These are phyloP conservation scores for Mactra quadrangularis DNA, from an alignment of 1,140 invertebrate species.

Conservation along the genomic window DNA sequence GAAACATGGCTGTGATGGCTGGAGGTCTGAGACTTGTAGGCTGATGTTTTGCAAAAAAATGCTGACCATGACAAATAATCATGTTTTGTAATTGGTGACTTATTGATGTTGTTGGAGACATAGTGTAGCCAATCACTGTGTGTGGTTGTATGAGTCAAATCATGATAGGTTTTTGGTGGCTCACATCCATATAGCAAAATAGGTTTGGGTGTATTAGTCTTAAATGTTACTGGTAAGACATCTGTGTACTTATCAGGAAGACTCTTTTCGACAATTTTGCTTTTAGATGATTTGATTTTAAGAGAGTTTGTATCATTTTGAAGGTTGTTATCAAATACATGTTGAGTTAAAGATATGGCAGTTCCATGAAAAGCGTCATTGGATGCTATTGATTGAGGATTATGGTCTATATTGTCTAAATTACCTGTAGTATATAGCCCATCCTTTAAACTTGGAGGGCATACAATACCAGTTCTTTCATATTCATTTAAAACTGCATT, in stretches of 20 bases:
- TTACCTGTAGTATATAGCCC: slow-evolving; percentile 7
- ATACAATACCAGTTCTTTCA: slow-evolving; percentile 48
- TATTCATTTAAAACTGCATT: slow-evolving; percentile 38
- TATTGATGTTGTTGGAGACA: not conserved
- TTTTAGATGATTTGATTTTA: not conserved
- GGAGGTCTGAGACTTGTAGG: not conserved
- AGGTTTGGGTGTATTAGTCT: not conserved
- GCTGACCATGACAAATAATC: not conserved
- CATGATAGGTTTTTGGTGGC: not conserved
- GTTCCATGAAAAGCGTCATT: slow-evolving; percentile 69
- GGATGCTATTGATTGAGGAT: slow-evolving; percentile 47
- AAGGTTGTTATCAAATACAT: slow-evolving; percentile 38
- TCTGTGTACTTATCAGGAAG: slow-evolving; percentile 36
- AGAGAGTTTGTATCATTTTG: not conserved
- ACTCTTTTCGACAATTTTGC: not conserved
- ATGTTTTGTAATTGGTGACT: not conserved
- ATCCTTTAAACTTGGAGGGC: slow-evolving; percentile 50
- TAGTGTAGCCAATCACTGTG: not conserved
- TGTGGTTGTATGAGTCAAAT: not conserved
- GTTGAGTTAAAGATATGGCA: slow-evolving; percentile 67
- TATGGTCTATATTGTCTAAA: not conserved
- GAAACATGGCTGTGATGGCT: slow-evolving; percentile 32
- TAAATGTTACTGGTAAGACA: slow-evolving; percentile 7
- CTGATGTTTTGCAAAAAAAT: not conserved
- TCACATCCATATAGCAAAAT: not conserved